A percentile compares a stretch with the other conserved stretches of the same genome.
Evolutionary conservation across 2,113 vertebrate species (phyloP).

Genomic region (Carollia perspicillata): DNA sequence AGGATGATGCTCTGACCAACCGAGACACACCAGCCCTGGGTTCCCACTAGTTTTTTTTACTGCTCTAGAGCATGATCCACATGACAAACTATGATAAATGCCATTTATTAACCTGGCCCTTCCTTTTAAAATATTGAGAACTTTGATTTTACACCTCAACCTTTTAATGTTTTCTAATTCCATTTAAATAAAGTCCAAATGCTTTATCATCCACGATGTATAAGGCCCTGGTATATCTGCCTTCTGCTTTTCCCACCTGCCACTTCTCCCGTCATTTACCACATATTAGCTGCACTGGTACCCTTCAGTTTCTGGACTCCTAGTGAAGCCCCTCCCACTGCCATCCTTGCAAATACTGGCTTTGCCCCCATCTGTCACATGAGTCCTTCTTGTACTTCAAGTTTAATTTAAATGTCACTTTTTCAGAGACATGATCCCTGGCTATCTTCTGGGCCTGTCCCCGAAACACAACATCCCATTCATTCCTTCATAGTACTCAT

Average conservation of each 20-base stretch:
- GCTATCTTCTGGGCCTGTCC: not conserved
- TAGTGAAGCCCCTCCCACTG: not conserved
- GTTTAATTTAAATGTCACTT: constrained; percentile 8
- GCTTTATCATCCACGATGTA: not conserved
- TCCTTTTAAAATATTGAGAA: not conserved
- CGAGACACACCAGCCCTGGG: no score
- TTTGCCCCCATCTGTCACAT: not conserved
- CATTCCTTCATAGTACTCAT: not conserved
- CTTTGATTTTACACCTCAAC: not conserved
- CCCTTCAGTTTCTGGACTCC: not conserved
- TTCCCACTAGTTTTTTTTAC: not conserved
- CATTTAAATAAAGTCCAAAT: not conserved
- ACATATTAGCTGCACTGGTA: not conserved
- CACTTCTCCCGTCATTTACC: not conserved
- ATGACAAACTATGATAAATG: not conserved
- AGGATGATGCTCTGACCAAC: no score
- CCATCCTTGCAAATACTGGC: not conserved
- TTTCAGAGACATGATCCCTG: not conserved
- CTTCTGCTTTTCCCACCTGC: not conserved
- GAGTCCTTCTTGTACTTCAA: not conserved
- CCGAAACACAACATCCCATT: not conserved
- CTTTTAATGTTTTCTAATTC: not conserved
- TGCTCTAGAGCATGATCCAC: not conserved
- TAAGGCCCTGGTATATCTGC: not conserved
- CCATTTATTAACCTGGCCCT: not conserved